Evolutionary conservation across 2,888 invertebrate genomes (phyloP).

Genomic region (Thymelicus sylvestris): DNA sequence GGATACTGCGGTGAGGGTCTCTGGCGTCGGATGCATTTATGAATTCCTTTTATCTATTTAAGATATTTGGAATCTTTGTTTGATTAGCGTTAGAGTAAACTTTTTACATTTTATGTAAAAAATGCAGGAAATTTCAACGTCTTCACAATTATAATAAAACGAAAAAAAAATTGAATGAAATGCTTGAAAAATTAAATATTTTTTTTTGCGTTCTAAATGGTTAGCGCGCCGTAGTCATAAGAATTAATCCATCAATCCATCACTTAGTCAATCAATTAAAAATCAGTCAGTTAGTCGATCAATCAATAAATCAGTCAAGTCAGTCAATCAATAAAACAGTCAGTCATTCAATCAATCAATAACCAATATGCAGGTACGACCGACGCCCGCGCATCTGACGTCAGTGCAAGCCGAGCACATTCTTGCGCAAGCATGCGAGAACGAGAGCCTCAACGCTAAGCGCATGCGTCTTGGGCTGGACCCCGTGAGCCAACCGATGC

Average conservation of each 20-base stretch:
- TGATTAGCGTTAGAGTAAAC: no score
- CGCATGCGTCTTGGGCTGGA: slow-evolving; percentile 98
- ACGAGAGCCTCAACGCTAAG: slow-evolving; percentile 98
- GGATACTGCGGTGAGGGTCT: slow-evolving; percentile 93
- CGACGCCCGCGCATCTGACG: slow-evolving; percentile 97
- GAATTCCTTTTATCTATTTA: slow-evolving; percentile 45
- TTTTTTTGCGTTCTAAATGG: no score
- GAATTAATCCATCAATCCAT: background rate
- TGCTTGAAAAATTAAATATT: no score
- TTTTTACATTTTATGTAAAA: no score
- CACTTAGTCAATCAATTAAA: background rate
- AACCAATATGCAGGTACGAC: slow-evolving; percentile 88
- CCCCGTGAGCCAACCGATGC: slow-evolving; percentile 96
- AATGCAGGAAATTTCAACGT: no score
- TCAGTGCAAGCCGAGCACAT: slow-evolving; percentile 98
- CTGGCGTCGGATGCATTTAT: slow-evolving; percentile 62
- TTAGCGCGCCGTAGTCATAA: no score
- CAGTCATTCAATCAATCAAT: background rate
- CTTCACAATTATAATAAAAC: no score
- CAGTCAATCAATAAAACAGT: background rate
- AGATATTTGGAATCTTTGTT: no score
- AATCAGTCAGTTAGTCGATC: background rate
- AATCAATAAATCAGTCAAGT: background rate
- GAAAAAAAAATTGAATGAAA: no score
- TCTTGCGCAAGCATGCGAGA: slow-evolving; percentile 97